A percentile compares a stretch with the other conserved stretches of the same genome.
These are phyloP conservation scores for Cylloceria caligata DNA, from an alignment of 2,888 invertebrate species.

Conservation along the genomic window DNA sequence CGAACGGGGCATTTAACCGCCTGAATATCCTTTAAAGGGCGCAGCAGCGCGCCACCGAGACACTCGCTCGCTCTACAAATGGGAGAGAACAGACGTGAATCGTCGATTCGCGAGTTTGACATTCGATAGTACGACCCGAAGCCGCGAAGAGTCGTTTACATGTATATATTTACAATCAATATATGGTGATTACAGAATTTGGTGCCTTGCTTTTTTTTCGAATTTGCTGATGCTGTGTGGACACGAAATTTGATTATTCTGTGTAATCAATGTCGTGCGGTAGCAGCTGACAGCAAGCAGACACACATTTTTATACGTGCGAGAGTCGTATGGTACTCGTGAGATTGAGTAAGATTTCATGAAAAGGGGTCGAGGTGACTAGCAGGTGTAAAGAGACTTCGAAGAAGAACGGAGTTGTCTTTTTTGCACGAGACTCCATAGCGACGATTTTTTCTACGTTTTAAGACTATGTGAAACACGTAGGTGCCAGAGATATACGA, in stretches of 20 bases:
- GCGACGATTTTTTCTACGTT: background rate
- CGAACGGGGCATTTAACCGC: constrained; percentile 42
- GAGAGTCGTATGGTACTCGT: constrained; percentile 49
- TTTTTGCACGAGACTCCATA: constrained; percentile 5
- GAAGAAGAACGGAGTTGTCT: constrained; percentile 22
- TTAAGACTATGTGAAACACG: background rate
- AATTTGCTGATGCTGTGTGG: background rate
- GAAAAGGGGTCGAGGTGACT: constrained; percentile 78
- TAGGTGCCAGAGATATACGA: too few species aligned
- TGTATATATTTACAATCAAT: background rate
- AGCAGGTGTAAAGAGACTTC: constrained; percentile 58
- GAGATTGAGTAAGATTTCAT: constrained; percentile 75
- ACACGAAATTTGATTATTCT: background rate
- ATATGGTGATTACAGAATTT: background rate
- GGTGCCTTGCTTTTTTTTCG: background rate
- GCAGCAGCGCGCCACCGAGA: constrained; percentile 60
- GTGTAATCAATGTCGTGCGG: background rate
- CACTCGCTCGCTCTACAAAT: constrained; percentile 31
- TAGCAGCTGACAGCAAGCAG: background rate
- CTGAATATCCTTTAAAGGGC: constrained; percentile 55
- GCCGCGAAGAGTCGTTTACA: background rate
- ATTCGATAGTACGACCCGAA: constrained; percentile 41
- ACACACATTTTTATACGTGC: constrained; percentile 36
- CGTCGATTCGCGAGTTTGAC: constrained; percentile 31
- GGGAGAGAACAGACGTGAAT: constrained; percentile 49